Base-by-base conservation (phyloP, 1,140 invertebrate genomes). In the Aricia agestis region DNA sequence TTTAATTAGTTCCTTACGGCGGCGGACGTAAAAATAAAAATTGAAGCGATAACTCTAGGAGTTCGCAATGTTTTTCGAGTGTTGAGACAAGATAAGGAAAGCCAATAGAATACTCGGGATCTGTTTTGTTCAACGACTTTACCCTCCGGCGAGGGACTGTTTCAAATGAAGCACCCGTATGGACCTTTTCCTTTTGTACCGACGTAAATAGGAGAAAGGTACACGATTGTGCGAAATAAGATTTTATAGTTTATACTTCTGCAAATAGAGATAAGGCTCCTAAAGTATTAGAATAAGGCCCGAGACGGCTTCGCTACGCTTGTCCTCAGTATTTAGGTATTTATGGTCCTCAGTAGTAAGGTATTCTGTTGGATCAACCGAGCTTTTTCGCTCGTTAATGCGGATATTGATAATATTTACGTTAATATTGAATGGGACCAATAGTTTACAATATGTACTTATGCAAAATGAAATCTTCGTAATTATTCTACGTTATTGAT, bases 141-240 rank as follows among this genome's bases (percentile, higher is more conserved):
- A 63, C 17, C 59, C 59, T 63, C 59, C 59, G 59, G 17, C 59
- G n/a, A 19, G 19, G 59, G 59, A 63, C 18, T 63, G 59, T 63
- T 63, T 63, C 59, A 11, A 63, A 63, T 19, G 59, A 63, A 63
- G 45, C 59, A 25, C 19, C 59, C 59, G 18, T 63, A 25, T 63
- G 59, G 59, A 63, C 59, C 59, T 63, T 63, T 63, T 63, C 59
- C 59, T 63, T 63, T 63, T 63, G 59, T 63, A 63, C 18, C 59
- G 59, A 63, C 19, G 59, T 63, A 63, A 63, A 63, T 31, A 63
- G 18, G 59, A 63, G 19, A 19, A 19, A 63, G 59, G 59, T 19
- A 19, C 10, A 63, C 59, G 59, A 19, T 19, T 63, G 17, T 63
- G 19, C 18, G 59, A 63, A 61, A 63, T 63, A 63, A 63, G 19